Evolutionary conservation across 2,113 vertebrate genomes (phyloP).

Genomic region (Proteles cristata): DNA sequence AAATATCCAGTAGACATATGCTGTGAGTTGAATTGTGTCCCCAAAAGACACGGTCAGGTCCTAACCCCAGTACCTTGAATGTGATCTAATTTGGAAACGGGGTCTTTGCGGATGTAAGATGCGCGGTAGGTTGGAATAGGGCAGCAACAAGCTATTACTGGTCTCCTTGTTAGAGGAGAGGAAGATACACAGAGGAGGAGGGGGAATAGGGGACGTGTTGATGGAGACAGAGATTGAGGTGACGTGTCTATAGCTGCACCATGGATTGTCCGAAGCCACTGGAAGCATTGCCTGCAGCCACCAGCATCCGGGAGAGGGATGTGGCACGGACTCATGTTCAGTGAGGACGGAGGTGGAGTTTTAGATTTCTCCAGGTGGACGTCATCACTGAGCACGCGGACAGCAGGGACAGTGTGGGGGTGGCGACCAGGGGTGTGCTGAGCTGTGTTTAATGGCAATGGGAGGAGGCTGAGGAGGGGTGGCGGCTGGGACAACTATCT

Average conservation of each 20-base stretch:
- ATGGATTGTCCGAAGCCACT: background rate
- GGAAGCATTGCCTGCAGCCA: background rate
- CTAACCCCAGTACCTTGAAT: rapidly evolving
- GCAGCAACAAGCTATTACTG: too few relatives aligned
- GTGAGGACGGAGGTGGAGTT: background rate
- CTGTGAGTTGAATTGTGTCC: background rate
- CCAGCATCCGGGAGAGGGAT: background rate
- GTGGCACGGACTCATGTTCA: background rate
- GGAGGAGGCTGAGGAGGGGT: too few relatives aligned
- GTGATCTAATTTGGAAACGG: background rate
- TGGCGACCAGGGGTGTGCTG: rapidly evolving
- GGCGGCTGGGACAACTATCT: background rate
- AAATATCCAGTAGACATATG: background rate
- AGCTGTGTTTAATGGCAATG: rapidly evolving
- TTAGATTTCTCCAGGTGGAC: background rate
- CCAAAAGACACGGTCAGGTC: background rate
- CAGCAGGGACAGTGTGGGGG: background rate
- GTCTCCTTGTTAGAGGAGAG: background rate
- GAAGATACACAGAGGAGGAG: background rate
- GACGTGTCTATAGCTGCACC: too few relatives aligned
- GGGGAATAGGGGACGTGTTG: too few relatives aligned
- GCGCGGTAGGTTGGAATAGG: too few relatives aligned
- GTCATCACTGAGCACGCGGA: rapidly evolving
- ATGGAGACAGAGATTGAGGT: background rate
- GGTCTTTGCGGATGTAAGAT: background rate